Percentiles rank a stretch among this genome's conserved stretches.
These are phyloP conservation scores for Vulpes lagopus DNA, from an alignment of 2,113 vertebrate genomes.

Conservation along the genomic window DNA sequence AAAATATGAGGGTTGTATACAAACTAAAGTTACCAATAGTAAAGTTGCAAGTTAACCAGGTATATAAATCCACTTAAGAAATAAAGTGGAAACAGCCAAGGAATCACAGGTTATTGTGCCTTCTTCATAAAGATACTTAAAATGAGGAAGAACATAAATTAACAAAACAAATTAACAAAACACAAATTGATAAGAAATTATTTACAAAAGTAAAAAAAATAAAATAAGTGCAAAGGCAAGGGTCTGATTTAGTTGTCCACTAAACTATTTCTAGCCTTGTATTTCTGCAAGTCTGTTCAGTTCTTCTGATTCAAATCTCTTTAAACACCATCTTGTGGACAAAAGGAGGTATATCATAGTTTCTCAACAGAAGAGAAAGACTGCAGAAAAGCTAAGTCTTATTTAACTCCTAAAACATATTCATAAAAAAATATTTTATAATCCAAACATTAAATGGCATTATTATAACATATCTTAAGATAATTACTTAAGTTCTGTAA, in stretches of 20 bases:
- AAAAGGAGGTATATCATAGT: constrained; percentile 56
- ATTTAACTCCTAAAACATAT: constrained; percentile 4
- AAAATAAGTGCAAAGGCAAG: constrained; percentile 66
- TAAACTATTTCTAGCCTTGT: background rate
- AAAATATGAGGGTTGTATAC: background rate
- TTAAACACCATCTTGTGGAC: constrained; percentile 76
- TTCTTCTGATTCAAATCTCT: background rate
- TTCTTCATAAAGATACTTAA: constrained; percentile 51
- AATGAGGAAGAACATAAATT: constrained; percentile 53
- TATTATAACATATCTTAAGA: constrained; percentile 35
- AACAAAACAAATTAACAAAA: constrained; percentile 37
- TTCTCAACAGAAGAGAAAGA: constrained; percentile 41
- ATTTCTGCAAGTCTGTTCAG: constrained; percentile 34
- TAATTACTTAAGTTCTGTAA: constrained; percentile 25
- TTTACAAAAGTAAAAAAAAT: constrained; percentile 52
- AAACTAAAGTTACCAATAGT: constrained; percentile 41
- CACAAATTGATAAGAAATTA: constrained; percentile 55
- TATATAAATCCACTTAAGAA: constrained; percentile 42
- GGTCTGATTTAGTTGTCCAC: constrained; percentile 49
- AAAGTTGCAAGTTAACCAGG: background rate
- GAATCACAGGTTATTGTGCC: constrained; percentile 33
- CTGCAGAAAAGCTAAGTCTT: constrained; percentile 6
- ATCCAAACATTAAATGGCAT: constrained; percentile 52
- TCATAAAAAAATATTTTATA: constrained; percentile 42
- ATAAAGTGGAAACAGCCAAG: constrained; percentile 60